Evolutionary conservation across 2,888 invertebrate genomes (phyloP), one percentile per base, ranked within the genome.

Genomic region (Cylloceria caligata): DNA sequence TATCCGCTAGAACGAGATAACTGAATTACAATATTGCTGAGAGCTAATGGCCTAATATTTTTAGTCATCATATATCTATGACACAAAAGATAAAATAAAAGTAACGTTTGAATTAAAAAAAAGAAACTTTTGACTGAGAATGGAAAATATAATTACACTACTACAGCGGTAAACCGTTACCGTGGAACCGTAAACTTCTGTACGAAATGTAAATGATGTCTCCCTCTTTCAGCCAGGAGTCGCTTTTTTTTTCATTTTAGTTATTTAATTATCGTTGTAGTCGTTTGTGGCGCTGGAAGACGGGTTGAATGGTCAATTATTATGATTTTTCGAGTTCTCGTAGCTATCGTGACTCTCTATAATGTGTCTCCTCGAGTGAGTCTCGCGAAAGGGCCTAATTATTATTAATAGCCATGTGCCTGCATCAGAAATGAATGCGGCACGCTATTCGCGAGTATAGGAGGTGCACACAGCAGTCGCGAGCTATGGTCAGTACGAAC

Each of bases 331-430:
- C 34, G 65, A 36, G 65, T 45, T 30, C 34, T 7, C 11, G 13
- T 21, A 49, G 71, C 45, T 81, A 55, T 77, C 81, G 77, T 81
- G 81, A 81, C 81, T 77, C 55, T 55, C 11, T 2, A 68, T 81
- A 77, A 81, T 81, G 73, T 69, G 77, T 81, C 81, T 77, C 64
- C 77, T 64, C 47, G 69, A 77, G 62, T 62, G 68, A 64, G 73
- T 13, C 73, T 64, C 77, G 64, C 27, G 62, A 52, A 62, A 77
- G 72, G 76, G 65, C 49, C 77, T 81, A 81, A 81, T 81, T 81
- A 77, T 81, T 81, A 81, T 81, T 77, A 81, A 81, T 81, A 69
- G 64, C 81, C 64, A 69, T 34, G 34, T 81, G 57, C 81, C 64
- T 73, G 64, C 73, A 81, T 69, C 77, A 68, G 77, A 39, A 78